A percentile compares a stretch with the other conserved stretches of the same genome.
phyloP scores from a whole-genome alignment of 2,113 vertebrate species.

The Carettochelys insculpta region DNA sequence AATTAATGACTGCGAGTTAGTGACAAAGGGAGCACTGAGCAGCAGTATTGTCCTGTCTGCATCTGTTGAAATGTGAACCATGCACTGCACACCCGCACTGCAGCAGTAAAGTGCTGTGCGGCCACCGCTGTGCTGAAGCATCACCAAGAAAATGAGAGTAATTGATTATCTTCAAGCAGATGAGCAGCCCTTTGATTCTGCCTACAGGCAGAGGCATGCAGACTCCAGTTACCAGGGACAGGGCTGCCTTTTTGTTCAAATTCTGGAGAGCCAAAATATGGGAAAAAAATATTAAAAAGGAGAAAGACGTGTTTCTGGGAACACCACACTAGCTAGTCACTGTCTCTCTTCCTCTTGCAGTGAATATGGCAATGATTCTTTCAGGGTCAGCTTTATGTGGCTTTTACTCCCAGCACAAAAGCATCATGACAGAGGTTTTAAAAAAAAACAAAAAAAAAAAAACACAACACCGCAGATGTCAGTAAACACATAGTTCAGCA shows the following conservation, averaged over 20 bases:
- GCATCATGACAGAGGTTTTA: not conserved
- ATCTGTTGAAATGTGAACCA: not conserved
- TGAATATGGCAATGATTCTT: not conserved
- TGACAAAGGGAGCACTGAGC: no score
- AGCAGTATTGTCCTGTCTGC: no score
- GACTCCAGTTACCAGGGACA: fast-evolving
- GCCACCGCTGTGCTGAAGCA: not conserved
- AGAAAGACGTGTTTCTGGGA: fast-evolving
- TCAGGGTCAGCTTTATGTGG: fast-evolving
- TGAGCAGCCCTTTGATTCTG: fast-evolving
- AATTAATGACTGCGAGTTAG: no score
- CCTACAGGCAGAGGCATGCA: fast-evolving
- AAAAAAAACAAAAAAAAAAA: no score
- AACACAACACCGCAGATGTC: not conserved
- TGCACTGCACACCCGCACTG: not conserved
- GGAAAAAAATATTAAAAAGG: not conserved
- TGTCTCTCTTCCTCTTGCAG: fast-evolving
- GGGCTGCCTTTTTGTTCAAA: not conserved
- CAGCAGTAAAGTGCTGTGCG: not conserved
- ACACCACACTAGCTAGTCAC: not conserved
- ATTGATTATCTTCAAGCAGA: not conserved
- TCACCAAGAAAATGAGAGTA: no score
- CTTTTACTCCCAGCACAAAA: slow-evolving; percentile 27
- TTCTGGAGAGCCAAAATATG: not conserved
- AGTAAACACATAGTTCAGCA: not conserved